Conservation (phyloP, 2,797 vertebrate species). For the Sphenodon punctatus region DNA sequence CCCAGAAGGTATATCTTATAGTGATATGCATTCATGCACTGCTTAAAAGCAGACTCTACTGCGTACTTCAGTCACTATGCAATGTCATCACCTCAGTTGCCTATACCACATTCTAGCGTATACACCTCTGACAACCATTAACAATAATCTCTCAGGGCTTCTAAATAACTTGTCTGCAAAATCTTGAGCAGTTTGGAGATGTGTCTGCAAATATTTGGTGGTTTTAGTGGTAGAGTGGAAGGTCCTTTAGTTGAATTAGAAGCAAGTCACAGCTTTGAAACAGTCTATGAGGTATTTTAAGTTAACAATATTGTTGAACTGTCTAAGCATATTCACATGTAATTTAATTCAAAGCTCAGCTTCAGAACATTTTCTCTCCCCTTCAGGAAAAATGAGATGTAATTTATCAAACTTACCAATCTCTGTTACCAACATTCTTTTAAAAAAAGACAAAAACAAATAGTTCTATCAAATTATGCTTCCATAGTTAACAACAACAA, state of each 20-base stretch:
- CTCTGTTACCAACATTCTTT: slow-evolving; percentile 24
- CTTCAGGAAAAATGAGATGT: neutral
- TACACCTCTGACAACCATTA: slow-evolving; percentile 56
- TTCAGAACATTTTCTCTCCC: neutral
- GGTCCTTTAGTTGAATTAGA: slow-evolving; percentile 45
- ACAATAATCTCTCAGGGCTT: slow-evolving; percentile 57
- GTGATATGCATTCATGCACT: neutral
- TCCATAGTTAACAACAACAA: neutral
- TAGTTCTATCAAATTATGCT: slow-evolving; percentile 11
- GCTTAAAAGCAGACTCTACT: neutral
- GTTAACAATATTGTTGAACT: slow-evolving; percentile 40
- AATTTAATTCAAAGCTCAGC: slow-evolving; percentile 40
- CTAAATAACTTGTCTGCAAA: slow-evolving; percentile 64
- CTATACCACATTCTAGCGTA: slow-evolving; percentile 30
- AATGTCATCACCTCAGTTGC: slow-evolving; percentile 48
- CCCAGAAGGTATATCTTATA: neutral
- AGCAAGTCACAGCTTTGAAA: slow-evolving; percentile 41
- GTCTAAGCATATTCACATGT: neutral
- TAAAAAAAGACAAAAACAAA: slow-evolving; percentile 19
- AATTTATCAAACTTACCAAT: slow-evolving; percentile 27
- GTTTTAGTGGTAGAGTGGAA: slow-evolving; percentile 49
- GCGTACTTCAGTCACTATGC: slow-evolving; percentile 43
- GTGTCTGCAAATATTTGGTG: slow-evolving; percentile 40
- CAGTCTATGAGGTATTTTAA: slow-evolving; percentile 18
- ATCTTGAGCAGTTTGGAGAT: slow-evolving; percentile 52